Percentiles rank a stretch among this genome's conserved stretches.
Evolutionary conservation across 1,140 invertebrate species (phyloP).

Genomic region (Procambarus virginalis): DNA sequence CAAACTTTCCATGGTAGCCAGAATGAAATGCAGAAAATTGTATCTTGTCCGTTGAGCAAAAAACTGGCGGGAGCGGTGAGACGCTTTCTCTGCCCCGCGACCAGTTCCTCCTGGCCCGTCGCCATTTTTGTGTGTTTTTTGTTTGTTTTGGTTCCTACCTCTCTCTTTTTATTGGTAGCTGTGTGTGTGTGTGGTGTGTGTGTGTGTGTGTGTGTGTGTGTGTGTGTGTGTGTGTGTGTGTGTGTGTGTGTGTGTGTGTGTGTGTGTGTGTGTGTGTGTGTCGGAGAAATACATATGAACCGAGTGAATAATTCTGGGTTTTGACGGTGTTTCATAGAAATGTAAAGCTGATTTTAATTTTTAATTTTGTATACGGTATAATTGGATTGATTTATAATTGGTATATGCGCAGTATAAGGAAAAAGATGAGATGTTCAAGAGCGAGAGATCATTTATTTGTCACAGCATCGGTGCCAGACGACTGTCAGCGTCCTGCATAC

Average conservation of each 20-base stretch:
- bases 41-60: background rate
- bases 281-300: too few relatives aligned
- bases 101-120: background rate
- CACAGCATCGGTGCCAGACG: too few relatives aligned
- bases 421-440: too few relatives aligned
- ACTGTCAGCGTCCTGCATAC: too few relatives aligned
- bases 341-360: too few relatives aligned
- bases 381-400: too few relatives aligned
- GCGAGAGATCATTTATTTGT: too few relatives aligned
- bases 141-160: background rate
- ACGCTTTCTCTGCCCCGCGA: background rate
- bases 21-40: background rate
- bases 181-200: background rate
- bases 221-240: background rate
- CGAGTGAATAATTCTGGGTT: too few relatives aligned
- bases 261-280: background rate
- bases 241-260: background rate
- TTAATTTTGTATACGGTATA: too few relatives aligned
- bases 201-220: background rate
- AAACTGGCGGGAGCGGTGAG: background rate
- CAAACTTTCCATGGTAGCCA: background rate
- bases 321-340: too few relatives aligned
- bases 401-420: too few relatives aligned
- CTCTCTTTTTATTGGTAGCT: background rate
- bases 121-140: background rate